Percentiles rank a stretch among this genome's conserved stretches.
Evolutionary conservation across 1,140 invertebrate genomes (phyloP).

Genomic region (Drosophila parabipectinata): DNA sequence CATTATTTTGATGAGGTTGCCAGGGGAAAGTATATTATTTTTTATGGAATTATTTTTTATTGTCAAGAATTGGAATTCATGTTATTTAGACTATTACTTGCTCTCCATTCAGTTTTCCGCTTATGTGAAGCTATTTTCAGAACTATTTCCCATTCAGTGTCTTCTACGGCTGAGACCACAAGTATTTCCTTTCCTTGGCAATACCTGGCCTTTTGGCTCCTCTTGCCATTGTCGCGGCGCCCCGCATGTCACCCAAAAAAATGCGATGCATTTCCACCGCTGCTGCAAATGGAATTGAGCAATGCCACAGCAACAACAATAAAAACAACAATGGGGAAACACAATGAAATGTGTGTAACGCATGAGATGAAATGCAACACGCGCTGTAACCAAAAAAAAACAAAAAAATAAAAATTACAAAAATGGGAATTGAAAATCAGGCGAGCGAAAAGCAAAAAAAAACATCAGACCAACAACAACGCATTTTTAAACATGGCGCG

Average conservation of each 20-base stretch:
- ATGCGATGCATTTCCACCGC: constrained; percentile 73
- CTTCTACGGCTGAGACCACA: constrained; percentile 12
- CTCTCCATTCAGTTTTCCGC: constrained; percentile 26
- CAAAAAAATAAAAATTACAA: constrained; percentile 46
- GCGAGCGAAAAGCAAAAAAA: constrained; percentile 30
- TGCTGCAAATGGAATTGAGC: constrained; percentile 47
- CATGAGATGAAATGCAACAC: constrained; percentile 76
- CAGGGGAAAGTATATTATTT: background rate
- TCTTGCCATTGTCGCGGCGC: constrained; percentile 40
- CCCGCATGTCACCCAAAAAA: constrained; percentile 65
- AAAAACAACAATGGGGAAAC: background rate
- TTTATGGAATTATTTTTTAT: background rate
- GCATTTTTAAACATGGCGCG: constrained; percentile 78
- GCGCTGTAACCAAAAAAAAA: constrained; percentile 42
- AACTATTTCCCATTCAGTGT: constrained; percentile 38
- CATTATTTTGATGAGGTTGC: constrained; percentile 40
- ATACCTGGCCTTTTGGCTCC: constrained; percentile 29
- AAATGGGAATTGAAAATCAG: constrained; percentile 60
- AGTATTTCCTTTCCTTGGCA: constrained; percentile 26
- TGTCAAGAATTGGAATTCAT: background rate
- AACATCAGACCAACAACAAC: constrained; percentile 43
- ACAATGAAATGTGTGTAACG: constrained; percentile 75
- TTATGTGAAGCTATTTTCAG: constrained; percentile 28
- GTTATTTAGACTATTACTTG: background rate
- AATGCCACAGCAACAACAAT: constrained; percentile 22